Evolutionary conservation across 2,797 vertebrate genomes (phyloP), one percentile per base, ranked within the genome.

Genomic region (Phataginus tetradactyla): DNA sequence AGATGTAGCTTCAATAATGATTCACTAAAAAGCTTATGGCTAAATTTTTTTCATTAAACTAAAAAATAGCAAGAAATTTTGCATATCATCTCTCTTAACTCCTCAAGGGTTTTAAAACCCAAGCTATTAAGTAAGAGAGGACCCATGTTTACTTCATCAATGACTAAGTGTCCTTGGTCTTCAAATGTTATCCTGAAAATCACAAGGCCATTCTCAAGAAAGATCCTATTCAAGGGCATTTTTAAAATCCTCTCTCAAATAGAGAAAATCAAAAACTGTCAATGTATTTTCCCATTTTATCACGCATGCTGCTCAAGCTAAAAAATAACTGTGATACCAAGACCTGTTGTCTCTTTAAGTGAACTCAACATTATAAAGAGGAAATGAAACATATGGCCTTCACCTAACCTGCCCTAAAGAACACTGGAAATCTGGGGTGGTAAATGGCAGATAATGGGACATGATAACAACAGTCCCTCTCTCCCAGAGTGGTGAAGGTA

Each of bases 21-120:
- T 29, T 85, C 91, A 92, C 85, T 69, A 97, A 98, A 79, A 69
- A 89, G 84, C 97, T 98, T 96, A 95, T 86, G 96, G 96, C 85
- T 94, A 18, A 45, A 97, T 98, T 97, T 91, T 77, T 97, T 97
- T 68, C 61, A 96, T 97, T 87, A 93, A 97, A 86, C 71, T 80
- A 98, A 97, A 97, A 96, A 96, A 98, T 91, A 96, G 93, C n/a
- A 93, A 29, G 11, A 17, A 83, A 68, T 71, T 59, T 91, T 93
- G 59, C 49, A 77, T 88, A 77, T 92, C 55, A 86, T 96, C 42
- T 86, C 17, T 78, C 91, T 92, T 95, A 96, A 92, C 49, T 84
- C 71, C 29, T 94, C 25, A 55, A 89, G 25, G 59, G 51, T 27
- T 15, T 72, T 94, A 51, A 88, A 63, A 91, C 45, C 13, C 61